These are phyloP conservation scores for Montipora efflorescens DNA, from an alignment of 64 coral and sea anemone genomes.

Conservation along the genomic window DNA sequence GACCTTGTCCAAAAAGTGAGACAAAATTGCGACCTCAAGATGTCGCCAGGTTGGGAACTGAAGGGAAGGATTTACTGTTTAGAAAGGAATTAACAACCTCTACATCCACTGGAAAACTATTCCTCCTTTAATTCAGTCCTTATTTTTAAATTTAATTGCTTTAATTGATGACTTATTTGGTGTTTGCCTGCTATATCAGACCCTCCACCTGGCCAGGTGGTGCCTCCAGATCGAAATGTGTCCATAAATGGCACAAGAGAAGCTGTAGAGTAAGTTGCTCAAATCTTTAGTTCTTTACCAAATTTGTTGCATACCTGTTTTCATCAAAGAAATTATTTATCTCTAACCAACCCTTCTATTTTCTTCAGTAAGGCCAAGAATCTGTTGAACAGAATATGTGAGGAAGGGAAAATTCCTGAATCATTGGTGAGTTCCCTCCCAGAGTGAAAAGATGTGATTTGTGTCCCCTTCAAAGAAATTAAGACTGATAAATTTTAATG, in stretches of 20 bases:
- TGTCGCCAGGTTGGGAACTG: too few species aligned
- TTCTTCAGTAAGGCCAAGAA: constrained; percentile 89
- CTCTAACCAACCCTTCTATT: neutral
- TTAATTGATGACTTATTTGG: neutral
- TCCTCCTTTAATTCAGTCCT: too few species aligned
- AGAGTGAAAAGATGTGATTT: neutral
- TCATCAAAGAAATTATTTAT: too few species aligned
- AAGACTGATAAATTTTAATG: too few species aligned
- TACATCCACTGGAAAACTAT: neutral
- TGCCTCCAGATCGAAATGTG: constrained; percentile 90
- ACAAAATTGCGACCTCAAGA: too few species aligned
- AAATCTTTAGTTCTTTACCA: neutral
- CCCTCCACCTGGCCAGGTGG: constrained; percentile 81
- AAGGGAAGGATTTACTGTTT: too few species aligned
- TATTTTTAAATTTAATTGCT: neutral
- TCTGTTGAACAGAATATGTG: constrained; percentile 89
- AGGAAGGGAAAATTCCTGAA: constrained; percentile 99
- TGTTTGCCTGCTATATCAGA: constrained; percentile 47
- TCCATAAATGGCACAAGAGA: constrained; percentile 82
- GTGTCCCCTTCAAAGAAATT: too few species aligned
- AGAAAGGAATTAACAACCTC: too few species aligned
- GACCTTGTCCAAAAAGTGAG: too few species aligned
- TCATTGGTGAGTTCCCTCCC: constrained; percentile 68
- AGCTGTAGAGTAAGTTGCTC: constrained; percentile 94
- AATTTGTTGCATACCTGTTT: too few species aligned